Base-by-base conservation (phyloP, 23 tunicate species). In the Diplosoma virens region DNA sequence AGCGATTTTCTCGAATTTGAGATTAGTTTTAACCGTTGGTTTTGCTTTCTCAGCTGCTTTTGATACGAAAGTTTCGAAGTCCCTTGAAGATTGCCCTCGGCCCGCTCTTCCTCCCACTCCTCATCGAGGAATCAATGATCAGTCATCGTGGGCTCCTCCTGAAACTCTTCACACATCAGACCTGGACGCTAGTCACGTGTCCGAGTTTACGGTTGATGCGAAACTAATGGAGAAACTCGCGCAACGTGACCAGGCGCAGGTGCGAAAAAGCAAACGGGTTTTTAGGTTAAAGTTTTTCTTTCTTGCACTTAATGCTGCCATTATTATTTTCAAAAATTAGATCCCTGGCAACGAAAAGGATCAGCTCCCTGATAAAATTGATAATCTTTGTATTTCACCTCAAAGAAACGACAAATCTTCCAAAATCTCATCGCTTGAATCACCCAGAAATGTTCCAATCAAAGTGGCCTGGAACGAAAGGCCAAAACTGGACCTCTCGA, bases 131-230 rank as follows among this genome's bases (percentile, higher is more conserved):
- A 35, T 3, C 3, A 30, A 47, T 33, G 53, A 68, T 33, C 78
- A 72, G 2, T 72, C 78, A 17, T 34, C 75, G 22, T 79, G 80
- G 90, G 82, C 84, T 61, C 86, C 86, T 47, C 97, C 97, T 0
- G 97, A 85, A 11, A 85, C 86, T 1, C 81, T 92, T 30, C 78
- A 75, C 16, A 66, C 97, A 7, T 83, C 86, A 4, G 97, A 92
- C 35, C 73, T 92, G 63, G 92, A 92, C 79, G 88, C 92, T 0
- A 85, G 84, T 36, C 73, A 90, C 30, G 84, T 92, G 14, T 85
- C 92, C 30, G 97, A 92, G 67, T 92, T 92, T 53, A 92, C 92
- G 0, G 81, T 90, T 47, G 97, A 90, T 75, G 82, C 83, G 0
- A 35, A 84, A 28, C 73, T 84, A 82, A 90, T 90, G 89, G 79